Base-by-base conservation (phyloP, 2,113 vertebrate genomes). In the Cinclus mexicanus region DNA sequence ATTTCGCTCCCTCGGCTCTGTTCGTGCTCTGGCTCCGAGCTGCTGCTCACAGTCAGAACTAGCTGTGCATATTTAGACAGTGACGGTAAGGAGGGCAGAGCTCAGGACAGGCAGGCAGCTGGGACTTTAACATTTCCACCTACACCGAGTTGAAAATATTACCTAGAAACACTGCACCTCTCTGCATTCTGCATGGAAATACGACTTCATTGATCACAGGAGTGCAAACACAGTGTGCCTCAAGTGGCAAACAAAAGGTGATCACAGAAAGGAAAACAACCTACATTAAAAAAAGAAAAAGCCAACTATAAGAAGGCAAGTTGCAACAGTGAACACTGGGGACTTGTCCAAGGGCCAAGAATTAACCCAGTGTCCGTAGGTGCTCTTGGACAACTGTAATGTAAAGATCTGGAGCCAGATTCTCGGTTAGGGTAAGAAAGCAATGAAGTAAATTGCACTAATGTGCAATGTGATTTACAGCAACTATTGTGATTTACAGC, bases 331-430 rank as follows among this genome's bases (percentile, higher is more conserved):
- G 85, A 96, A 60, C 61, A 23, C 61, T 25, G 47, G 55, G 78
- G 77, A 91, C 81, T 94, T 97, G 97, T 94, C 85, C 88, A 64
- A 82, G 86, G 61, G 90, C 96, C 95, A 97, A 83, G 67, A 90
- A 33, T 46, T 59, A 93, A 90, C 60, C 47, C 35, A 20, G 23
- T 29, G 49, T 13, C 92, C 2, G 4, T 92, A 87, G 92, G 41
- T 82, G 47, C 75, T 92, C 80, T 93, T 95, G 77, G 77, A 93
- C 93, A 83, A 83, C 46, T 53, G 64, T 42, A 70, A 47, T 19
- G 33, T 65, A 47, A 76, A 91, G 80, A 79, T 56, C 14, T 70
- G 46, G 80, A 92, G 86, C 67, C 93, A 95, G 86, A 76, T 79
- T 83, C 84, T 68, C 78, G 10, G 12, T 35, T 8, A 0, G 64